Evolutionary conservation across 2,797 vertebrate genomes (phyloP).

Genomic region (Iguana delicatissima): DNA sequence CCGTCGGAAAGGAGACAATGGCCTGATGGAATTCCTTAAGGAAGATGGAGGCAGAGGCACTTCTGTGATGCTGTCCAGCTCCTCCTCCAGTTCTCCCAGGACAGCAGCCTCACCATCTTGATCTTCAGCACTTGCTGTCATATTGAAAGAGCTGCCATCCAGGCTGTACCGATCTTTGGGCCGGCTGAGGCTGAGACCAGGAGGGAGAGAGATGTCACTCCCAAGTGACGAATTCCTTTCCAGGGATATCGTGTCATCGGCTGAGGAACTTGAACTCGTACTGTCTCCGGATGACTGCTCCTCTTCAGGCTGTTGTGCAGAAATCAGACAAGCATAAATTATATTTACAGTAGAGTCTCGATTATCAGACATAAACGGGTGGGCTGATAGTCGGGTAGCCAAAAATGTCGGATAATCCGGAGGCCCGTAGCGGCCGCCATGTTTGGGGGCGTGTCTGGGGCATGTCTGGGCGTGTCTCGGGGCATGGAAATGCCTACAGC

Average conservation of each 20-base stretch:
- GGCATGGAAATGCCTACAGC: no score
- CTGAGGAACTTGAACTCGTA: conserved; percentile 86
- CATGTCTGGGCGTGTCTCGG: no score
- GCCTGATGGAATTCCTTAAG: conserved; percentile 83
- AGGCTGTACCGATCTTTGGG: conserved; percentile 73
- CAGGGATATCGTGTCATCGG: conserved; percentile 85
- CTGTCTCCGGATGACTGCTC: conserved; percentile 76
- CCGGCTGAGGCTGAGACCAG: conserved; percentile 44
- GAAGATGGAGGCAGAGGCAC: conserved; percentile 82
- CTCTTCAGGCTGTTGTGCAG: conserved; percentile 76
- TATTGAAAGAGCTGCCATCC: conserved; percentile 76
- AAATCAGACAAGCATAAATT: fast-evolving
- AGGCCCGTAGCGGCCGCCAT: no score
- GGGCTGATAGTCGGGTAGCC: no score
- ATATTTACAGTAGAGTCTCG: no score
- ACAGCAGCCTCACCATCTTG: conserved; percentile 66
- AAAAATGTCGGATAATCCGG: no score
- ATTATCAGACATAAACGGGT: no score
- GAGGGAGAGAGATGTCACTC: conserved; percentile 80
- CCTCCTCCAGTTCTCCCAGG: conserved; percentile 86
- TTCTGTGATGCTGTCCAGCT: conserved; percentile 93
- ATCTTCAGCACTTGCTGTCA: conserved; percentile 64
- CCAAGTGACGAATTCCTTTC: conserved; percentile 82
- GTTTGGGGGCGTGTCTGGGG: no score
- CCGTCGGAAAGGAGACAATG: conserved; percentile 91